phyloP scores from a whole-genome alignment of 2,888 invertebrate genomes.

The Schrankia costaestrigalis region DNA sequence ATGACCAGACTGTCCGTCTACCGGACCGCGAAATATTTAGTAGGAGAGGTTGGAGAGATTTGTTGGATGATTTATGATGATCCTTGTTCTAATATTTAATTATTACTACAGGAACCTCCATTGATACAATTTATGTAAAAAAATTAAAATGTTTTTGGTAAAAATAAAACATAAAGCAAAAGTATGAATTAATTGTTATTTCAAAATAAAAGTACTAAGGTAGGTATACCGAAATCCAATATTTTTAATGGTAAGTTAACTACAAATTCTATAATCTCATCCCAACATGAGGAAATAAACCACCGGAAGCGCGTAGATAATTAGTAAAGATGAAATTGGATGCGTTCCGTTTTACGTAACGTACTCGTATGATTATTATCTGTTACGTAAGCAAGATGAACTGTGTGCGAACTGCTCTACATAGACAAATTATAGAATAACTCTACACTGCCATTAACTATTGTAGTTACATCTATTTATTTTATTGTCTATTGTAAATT shows the following conservation, averaged over 20 bases:
- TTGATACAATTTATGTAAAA: no score
- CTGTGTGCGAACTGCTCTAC: slow-evolving; percentile 26
- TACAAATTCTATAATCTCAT: no score
- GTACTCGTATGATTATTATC: slow-evolving; percentile 24
- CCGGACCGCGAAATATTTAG: no score
- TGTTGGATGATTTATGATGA: no score
- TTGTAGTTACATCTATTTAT: not conserved
- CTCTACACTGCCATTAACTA: slow-evolving; percentile 6
- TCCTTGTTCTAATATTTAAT: no score
- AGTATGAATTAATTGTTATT: no score
- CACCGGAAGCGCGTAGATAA: slow-evolving; percentile 25
- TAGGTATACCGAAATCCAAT: slow-evolving; percentile 19
- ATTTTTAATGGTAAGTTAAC: slow-evolving; percentile 3
- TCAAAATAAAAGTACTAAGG: no score
- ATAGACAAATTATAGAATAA: slow-evolving; percentile 28
- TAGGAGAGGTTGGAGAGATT: no score
- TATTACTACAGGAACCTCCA: no score
- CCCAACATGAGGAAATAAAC: slow-evolving; percentile 13
- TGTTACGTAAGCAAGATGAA: slow-evolving; percentile 24
- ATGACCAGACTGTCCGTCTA: no score
- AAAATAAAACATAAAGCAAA: not conserved
- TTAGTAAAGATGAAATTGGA: slow-evolving; percentile 21
- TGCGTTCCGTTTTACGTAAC: slow-evolving; percentile 26
- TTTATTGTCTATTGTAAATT: no score
- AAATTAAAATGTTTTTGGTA: no score